A percentile compares a stretch with the other conserved stretches of the same genome.
phyloP scores from a whole-genome alignment of 2,797 vertebrate species.

The Malacoraja senta region DNA sequence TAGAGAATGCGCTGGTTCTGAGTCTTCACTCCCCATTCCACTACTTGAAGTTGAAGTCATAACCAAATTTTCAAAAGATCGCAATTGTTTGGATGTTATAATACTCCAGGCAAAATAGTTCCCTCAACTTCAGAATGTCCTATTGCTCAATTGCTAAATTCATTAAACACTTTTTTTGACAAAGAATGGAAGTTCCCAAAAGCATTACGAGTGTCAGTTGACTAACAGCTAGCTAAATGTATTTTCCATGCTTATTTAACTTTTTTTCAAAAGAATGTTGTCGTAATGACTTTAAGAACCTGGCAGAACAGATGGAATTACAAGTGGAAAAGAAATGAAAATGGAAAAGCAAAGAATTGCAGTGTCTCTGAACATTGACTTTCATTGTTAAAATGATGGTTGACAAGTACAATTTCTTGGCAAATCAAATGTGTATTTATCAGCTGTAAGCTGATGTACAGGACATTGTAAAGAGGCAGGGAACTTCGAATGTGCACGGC shows the following conservation, averaged over 20 bases:
- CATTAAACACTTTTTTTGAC: neutral
- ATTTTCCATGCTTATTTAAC: neutral
- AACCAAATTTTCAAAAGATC: neutral
- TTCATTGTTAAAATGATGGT: neutral
- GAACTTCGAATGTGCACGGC: neutral
- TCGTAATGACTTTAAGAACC: neutral
- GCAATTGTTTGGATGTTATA: neutral
- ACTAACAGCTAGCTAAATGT: neutral
- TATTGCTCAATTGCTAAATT: neutral
- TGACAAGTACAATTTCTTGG: neutral
- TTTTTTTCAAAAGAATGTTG: neutral
- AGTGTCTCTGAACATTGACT: neutral
- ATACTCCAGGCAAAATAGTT: neutral
- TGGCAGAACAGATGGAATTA: neutral
- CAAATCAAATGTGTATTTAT: neutral
- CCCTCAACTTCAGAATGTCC: neutral
- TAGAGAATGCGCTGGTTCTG: constrained; percentile 21
- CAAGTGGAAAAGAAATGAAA: too few relatives aligned
- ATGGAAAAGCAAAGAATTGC: neutral
- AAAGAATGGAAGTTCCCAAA: neutral
- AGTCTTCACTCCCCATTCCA: neutral
- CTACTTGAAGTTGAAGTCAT: constrained; percentile 29
- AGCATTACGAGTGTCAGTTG: neutral
- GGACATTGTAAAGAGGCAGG: neutral
- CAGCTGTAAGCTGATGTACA: neutral